phyloP scores from a whole-genome alignment of 2,113 vertebrate species.

The Rhagologus leucostigma region DNA sequence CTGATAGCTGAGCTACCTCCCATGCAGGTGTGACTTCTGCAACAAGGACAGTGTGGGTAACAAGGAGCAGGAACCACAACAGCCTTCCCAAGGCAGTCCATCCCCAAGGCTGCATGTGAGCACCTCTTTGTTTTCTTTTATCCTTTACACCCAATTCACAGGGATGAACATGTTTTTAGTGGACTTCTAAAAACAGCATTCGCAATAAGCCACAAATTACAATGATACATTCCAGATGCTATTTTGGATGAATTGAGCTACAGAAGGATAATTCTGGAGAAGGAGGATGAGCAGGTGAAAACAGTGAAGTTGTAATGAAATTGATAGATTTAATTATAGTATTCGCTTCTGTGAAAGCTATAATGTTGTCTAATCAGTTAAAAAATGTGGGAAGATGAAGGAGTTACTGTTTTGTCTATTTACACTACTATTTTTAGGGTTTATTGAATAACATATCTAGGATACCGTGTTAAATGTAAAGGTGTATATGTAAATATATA shows the following conservation, averaged over 20 bases:
- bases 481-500: neutral
- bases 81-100: neutral
- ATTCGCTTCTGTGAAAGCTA: neutral
- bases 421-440: neutral
- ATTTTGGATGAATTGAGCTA: neutral
- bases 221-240: neutral
- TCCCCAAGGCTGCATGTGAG: neutral
- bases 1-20: neutral
- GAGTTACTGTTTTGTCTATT: neutral
- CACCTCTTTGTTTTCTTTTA: neutral
- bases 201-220: neutral
- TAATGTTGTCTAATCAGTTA: neutral
- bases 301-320: neutral
- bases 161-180: neutral
- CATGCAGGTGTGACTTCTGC: neutral
- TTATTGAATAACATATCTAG: neutral
- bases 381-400: neutral
- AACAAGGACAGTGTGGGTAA: neutral
- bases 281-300: neutral
- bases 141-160: neutral
- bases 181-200: neutral
- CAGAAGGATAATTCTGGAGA: neutral
- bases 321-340: conserved; percentile 11
- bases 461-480: neutral
- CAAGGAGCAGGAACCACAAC: neutral